Percentiles rank a stretch among this genome's conserved stretches.
phyloP scores from a whole-genome alignment of 2,113 vertebrate genomes.

The Mirza zaza region DNA sequence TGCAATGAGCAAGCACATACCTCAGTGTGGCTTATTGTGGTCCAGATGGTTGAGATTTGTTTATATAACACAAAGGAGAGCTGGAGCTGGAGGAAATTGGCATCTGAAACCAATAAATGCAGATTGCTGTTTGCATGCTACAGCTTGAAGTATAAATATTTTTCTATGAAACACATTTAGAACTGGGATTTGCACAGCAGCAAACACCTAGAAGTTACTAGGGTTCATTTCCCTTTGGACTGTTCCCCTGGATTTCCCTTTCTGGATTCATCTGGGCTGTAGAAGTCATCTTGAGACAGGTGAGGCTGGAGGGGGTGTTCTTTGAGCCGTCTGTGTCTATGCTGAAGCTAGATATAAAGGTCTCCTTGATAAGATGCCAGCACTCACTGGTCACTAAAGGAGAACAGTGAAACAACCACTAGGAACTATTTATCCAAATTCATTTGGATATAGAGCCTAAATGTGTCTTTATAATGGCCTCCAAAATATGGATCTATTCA shows the following conservation, averaged over 20 bases:
- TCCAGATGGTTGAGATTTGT: constrained; percentile 73
- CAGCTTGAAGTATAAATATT: constrained; percentile 66
- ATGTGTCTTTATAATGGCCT: not conserved
- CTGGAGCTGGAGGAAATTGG: constrained; percentile 56
- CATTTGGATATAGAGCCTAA: not conserved
- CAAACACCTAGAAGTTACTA: not conserved
- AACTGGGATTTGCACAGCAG: constrained; percentile 18
- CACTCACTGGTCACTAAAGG: not conserved
- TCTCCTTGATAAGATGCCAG: not conserved
- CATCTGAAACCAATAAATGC: constrained; percentile 55
- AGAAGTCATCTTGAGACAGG: not conserved
- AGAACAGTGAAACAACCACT: not conserved
- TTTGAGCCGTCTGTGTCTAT: not conserved
- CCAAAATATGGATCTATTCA: not conserved
- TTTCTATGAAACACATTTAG: constrained; percentile 56
- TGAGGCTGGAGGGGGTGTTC: not conserved
- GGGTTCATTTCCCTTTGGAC: constrained; percentile 26
- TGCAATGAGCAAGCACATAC: not conserved
- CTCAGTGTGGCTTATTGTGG: constrained; percentile 33
- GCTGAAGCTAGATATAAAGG: not conserved
- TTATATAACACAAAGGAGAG: constrained; percentile 58
- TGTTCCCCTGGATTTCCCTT: not conserved
- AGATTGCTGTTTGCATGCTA: constrained; percentile 62
- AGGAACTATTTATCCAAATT: not conserved
- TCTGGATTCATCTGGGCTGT: not conserved